A percentile compares a stretch with the other conserved stretches of the same genome.
Evolutionary conservation across 2,888 invertebrate species (phyloP).

Genomic region (Octonoba sinensis): DNA sequence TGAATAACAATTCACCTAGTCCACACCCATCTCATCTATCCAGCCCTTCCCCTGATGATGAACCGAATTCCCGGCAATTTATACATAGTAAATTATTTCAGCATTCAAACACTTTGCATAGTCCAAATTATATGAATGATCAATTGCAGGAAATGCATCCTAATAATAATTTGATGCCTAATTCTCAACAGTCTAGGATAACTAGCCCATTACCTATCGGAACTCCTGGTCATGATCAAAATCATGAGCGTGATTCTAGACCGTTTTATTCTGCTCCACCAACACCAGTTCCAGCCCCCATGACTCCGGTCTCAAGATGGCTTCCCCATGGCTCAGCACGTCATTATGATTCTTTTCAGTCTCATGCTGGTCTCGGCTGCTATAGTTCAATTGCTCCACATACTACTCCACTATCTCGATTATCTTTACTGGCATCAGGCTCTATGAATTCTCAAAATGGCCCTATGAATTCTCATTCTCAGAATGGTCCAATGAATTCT

Average conservation of each 20-base stretch:
- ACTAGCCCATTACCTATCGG: conserved; percentile 45
- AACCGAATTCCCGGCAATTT: conserved; percentile 37
- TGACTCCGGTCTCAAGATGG: conserved; percentile 65
- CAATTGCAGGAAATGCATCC: conserved; percentile 50
- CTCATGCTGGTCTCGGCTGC: conserved; percentile 55
- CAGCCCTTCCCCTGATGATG: conserved; percentile 61
- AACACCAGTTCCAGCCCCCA: conserved; percentile 64
- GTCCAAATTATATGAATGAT: conserved; percentile 54
- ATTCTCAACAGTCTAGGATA: conserved; percentile 44
- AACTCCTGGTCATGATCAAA: conserved; percentile 32
- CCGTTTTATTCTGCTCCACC: conserved; percentile 65
- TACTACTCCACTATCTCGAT: conserved; percentile 60
- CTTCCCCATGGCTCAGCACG: conserved; percentile 47
- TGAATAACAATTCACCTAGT: conserved; percentile 52
- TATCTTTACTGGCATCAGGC: conserved; percentile 59
- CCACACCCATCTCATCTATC: conserved; percentile 62
- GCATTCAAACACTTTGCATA: conserved; percentile 46
- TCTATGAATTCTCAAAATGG: conserved; percentile 44
- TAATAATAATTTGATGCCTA: conserved; percentile 32
- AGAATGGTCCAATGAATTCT: conserved; percentile 41
- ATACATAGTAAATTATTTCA: conserved; percentile 58
- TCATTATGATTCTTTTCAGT: conserved; percentile 62
- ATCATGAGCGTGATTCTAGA: conserved; percentile 63
- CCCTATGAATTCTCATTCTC: neutral
- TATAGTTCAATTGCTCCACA: conserved; percentile 58